These are phyloP conservation scores for Nebria brevicollis DNA, from an alignment of 2,888 invertebrate genomes.

Conservation along the genomic window DNA sequence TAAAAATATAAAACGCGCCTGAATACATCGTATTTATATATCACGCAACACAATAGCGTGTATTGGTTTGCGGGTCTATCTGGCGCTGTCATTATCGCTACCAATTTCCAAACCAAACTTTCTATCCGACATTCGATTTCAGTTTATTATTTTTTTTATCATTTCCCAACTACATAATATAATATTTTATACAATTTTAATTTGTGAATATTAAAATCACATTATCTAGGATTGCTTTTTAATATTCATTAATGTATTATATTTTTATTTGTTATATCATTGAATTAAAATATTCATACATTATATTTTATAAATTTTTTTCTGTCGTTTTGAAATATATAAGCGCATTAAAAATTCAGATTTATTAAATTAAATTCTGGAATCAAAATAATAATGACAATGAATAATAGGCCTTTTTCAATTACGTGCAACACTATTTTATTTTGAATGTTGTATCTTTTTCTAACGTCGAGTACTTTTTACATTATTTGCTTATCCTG, in stretches of 20 bases:
- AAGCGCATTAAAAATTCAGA: too few species aligned
- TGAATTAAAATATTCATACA: background rate
- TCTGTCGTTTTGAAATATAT: background rate
- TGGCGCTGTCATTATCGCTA: conserved; percentile 28
- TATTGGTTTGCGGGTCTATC: conserved; percentile 21
- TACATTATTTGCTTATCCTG: background rate
- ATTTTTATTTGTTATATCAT: background rate
- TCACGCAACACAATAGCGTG: conserved; percentile 23
- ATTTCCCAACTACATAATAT: background rate
- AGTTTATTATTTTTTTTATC: background rate
- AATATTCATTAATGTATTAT: background rate
- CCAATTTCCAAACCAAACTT: background rate
- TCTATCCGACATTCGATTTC: background rate
- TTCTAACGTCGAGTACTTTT: background rate
- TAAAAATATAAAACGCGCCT: conserved; percentile 27
- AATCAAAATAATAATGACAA: too few species aligned
- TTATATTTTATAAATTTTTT: background rate
- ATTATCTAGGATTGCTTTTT: background rate
- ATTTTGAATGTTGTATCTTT: background rate
- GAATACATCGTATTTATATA: background rate
- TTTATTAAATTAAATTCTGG: too few species aligned
- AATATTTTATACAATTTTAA: background rate
- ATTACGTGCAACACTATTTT: background rate
- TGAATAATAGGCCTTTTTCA: too few species aligned
- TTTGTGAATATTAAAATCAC: background rate